Conservation (phyloP, 2,888 invertebrate genomes). For the Dryocosmus kuriphilus region DNA sequence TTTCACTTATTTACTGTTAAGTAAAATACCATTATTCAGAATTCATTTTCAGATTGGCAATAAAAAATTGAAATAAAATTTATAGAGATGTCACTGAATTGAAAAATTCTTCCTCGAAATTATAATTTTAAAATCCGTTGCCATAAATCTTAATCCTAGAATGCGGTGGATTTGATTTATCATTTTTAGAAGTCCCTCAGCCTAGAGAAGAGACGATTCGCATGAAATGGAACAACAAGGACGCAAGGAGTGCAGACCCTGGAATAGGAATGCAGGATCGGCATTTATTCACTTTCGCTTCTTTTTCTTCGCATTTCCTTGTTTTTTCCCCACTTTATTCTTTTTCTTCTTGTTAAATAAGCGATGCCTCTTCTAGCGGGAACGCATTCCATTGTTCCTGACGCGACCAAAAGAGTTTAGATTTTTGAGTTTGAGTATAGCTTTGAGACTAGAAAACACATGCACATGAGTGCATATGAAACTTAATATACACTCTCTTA, state of each 20-base stretch:
- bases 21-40: not conserved
- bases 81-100: no score
- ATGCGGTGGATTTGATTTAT: conserved; percentile 18
- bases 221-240: conserved; percentile 38
- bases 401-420: conserved; percentile 16
- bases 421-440: not conserved
- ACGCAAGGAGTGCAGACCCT: conserved; percentile 16
- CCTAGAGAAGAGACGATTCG: conserved; percentile 16
- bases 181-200: not conserved
- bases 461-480: no score
- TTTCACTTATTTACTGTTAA: not conserved
- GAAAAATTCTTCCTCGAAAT: not conserved
- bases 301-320: not conserved
- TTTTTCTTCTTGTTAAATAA: conserved; percentile 33
- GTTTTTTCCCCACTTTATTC: not conserved
- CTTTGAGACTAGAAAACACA: no score
- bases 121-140: not conserved
- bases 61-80: no score
- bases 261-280: conserved; percentile 31
- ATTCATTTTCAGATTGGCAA: no score
- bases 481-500: no score
- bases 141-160: not conserved
- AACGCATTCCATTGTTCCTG: conserved; percentile 30
- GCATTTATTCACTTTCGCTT: conserved; percentile 39
- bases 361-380: conserved; percentile 33